Percentiles rank a stretch among this genome's conserved stretches.
Conservation (phyloP, 1,140 invertebrate genomes). For the Drosophila seguyi region DNA sequence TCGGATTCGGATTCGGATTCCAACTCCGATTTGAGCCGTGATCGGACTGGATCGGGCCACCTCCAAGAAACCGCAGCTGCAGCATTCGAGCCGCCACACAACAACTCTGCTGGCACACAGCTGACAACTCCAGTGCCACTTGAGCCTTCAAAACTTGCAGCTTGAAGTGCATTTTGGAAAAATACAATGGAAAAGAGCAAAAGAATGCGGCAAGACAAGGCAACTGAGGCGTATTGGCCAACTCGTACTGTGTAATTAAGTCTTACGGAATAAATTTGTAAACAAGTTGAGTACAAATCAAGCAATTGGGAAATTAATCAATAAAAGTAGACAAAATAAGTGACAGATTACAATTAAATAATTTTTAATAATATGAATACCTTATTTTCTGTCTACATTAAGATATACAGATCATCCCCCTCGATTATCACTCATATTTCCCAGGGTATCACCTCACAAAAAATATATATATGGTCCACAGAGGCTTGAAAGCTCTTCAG, state of each 20-base stretch:
- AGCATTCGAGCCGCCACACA: slow-evolving; percentile 48
- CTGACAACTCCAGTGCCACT: slow-evolving; percentile 77
- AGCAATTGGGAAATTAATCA: background rate
- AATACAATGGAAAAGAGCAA: slow-evolving; percentile 41
- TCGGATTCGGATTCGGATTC: slow-evolving; percentile 19
- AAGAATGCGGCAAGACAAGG: slow-evolving; percentile 24
- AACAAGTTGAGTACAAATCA: no score
- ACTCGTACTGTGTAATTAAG: slow-evolving; percentile 1
- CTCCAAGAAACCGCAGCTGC: slow-evolving; percentile 55
- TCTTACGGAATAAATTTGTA: background rate
- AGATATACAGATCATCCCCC: background rate
- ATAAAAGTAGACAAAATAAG: no score
- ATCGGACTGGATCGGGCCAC: slow-evolving; percentile 29
- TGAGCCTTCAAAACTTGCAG: slow-evolving; percentile 73
- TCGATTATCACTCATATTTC: background rate
- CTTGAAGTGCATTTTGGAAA: slow-evolving; percentile 71
- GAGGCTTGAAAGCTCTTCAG: slow-evolving; percentile 50
- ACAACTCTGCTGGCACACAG: slow-evolving; percentile 51
- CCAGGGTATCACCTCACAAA: slow-evolving; percentile 27
- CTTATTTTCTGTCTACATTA: background rate
- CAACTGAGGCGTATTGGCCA: background rate
- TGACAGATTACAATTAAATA: no score
- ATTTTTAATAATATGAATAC: background rate
- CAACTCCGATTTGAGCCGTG: slow-evolving; percentile 5
- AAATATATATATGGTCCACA: slow-evolving; percentile 35